A percentile compares a stretch with the other conserved stretches of the same genome.
phyloP scores from a whole-genome alignment of 35 echinoderm and acorn worm species.

The Lytechinus pictus region DNA sequence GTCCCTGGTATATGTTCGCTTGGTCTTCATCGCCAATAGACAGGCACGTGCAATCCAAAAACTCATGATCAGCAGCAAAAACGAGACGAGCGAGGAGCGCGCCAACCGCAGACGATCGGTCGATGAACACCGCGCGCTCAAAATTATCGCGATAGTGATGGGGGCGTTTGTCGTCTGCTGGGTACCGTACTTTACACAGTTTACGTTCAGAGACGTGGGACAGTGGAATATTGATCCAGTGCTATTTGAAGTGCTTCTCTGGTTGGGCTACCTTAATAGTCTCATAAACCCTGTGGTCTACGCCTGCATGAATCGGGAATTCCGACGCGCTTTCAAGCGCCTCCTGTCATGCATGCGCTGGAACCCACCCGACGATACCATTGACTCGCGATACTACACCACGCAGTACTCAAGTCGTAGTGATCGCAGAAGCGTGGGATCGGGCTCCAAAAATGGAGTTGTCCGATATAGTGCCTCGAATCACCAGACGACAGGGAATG shows the following conservation, averaged over 20 bases:
- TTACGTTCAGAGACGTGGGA: conserved; percentile 68
- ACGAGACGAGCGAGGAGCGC: conserved; percentile 34
- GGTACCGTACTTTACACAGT: conserved; percentile 94
- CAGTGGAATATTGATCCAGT: conserved; percentile 16
- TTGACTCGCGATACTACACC: conserved; percentile 56
- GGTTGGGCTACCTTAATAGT: conserved; percentile 93
- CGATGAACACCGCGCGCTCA: conserved; percentile 84
- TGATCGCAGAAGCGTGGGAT: conserved; percentile 16
- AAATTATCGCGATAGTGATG: conserved; percentile 89
- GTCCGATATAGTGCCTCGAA: conserved; percentile 41
- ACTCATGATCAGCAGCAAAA: conserved; percentile 60
- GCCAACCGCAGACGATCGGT: conserved; percentile 59
- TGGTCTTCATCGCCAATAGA: conserved; percentile 76
- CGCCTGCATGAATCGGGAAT: conserved; percentile 79
- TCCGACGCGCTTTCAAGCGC: conserved; percentile 83
- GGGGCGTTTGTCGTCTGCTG: conserved; percentile 91
- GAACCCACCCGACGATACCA: conserved; percentile 32
- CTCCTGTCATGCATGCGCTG: conserved; percentile 55
- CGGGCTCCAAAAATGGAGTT: conserved; percentile 37
- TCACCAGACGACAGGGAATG: conserved; percentile 8
- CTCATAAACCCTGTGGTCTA: conserved; percentile 87
- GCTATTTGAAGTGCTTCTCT: conserved; percentile 65
- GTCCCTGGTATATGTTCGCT: conserved; percentile 71
- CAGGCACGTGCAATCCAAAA: conserved; percentile 81
- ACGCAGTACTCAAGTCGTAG: conserved; percentile 55